These are phyloP conservation scores for Craterocephalus amniculus DNA, from an alignment of 2,797 vertebrate genomes.

Conservation along the genomic window DNA sequence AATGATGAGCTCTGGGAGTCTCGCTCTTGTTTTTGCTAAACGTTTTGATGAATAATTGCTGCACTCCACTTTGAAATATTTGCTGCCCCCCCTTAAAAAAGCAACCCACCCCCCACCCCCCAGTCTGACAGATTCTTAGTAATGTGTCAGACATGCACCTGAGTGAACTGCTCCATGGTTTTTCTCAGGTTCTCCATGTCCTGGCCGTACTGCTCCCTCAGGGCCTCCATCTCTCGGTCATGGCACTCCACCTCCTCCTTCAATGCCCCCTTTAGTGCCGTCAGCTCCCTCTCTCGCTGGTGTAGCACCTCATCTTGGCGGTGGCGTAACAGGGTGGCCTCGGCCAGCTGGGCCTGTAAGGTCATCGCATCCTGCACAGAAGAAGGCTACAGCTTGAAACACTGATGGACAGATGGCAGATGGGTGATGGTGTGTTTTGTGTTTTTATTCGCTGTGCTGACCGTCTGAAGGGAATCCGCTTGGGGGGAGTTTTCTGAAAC, in stretches of 20 bases:
- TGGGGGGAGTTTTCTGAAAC: constrained; percentile 66
- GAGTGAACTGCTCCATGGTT: constrained; percentile 88
- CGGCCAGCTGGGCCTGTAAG: constrained; percentile 86
- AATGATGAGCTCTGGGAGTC: neutral
- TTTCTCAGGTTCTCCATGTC: constrained; percentile 88
- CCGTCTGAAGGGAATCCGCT: constrained; percentile 81
- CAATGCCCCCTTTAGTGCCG: constrained; percentile 91
- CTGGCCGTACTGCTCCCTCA: constrained; percentile 88
- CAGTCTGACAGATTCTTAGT: neutral
- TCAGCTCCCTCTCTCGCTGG: constrained; percentile 90
- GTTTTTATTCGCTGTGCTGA: constrained; percentile 47
- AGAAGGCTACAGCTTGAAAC: neutral
- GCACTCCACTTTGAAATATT: neutral
- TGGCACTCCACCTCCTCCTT: constrained; percentile 94
- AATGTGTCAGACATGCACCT: constrained; percentile 55
- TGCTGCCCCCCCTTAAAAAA: too few relatives aligned
- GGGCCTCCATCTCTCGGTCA: constrained; percentile 88
- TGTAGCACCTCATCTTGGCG: constrained; percentile 87
- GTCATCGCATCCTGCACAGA: constrained; percentile 84
- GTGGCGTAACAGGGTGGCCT: constrained; percentile 79
- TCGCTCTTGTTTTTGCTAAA: neutral
- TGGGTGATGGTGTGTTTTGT: neutral
- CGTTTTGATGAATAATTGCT: neutral
- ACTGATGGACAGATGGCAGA: neutral
- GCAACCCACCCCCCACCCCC: too few relatives aligned